These are phyloP conservation scores for Istiophorus platypterus DNA, from an alignment of 2,113 vertebrate genomes.

Conservation along the genomic window DNA sequence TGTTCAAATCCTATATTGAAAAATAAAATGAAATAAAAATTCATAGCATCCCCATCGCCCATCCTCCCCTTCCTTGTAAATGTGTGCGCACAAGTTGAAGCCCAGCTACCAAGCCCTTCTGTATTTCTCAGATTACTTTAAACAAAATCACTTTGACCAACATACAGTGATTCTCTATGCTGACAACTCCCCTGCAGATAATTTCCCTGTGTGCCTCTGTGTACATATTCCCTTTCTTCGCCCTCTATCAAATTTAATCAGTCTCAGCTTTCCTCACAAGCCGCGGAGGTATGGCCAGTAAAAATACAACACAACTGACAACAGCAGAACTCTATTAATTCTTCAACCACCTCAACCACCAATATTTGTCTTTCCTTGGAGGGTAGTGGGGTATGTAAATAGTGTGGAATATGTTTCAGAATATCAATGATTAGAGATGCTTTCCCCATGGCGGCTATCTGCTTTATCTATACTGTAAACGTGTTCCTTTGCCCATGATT, in stretches of 20 bases:
- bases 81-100: constrained; percentile 54
- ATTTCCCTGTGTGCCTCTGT: constrained; percentile 72
- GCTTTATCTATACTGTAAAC: constrained; percentile 57
- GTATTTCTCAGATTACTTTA: constrained; percentile 77
- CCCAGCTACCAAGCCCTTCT: constrained; percentile 49
- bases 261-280: constrained; percentile 67
- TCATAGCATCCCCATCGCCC: constrained; percentile 32
- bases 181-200: constrained; percentile 77
- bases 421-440: constrained; percentile 70
- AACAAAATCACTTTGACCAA: constrained; percentile 79
- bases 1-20: constrained; percentile 39
- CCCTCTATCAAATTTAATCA: constrained; percentile 84
- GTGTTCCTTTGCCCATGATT: constrained; percentile 33
- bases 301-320: constrained; percentile 76
- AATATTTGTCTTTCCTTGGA: constrained; percentile 80
- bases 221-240: constrained; percentile 76
- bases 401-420: constrained; percentile 63
- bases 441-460: constrained; percentile 40
- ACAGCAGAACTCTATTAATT: constrained; percentile 81
- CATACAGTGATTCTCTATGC: constrained; percentile 75
- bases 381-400: constrained; percentile 72
- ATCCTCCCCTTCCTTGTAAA: constrained; percentile 12
- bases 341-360: constrained; percentile 38
- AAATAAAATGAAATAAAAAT: constrained; percentile 66
- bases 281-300: constrained; percentile 54